Evolutionary conservation across 2,113 vertebrate species (phyloP).

Genomic region (Lophura nycthemera): DNA sequence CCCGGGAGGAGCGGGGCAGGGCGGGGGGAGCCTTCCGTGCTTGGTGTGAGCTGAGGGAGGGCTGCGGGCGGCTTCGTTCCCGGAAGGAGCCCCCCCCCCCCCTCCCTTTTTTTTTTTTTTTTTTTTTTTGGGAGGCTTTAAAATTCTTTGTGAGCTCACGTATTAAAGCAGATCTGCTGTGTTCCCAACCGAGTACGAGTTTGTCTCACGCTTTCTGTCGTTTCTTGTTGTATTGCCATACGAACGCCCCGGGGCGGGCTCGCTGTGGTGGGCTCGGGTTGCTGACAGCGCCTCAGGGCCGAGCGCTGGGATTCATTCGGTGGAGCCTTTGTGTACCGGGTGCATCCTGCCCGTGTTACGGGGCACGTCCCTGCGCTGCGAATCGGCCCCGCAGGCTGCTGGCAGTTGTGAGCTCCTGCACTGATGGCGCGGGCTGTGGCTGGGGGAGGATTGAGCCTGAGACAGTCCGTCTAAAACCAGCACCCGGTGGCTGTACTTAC

Average conservation of each 20-base stretch:
- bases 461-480: neutral
- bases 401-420: neutral
- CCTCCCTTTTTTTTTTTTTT: neutral
- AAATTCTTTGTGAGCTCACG: neutral
- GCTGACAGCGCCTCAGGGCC: too few relatives aligned
- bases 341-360: too few relatives aligned
- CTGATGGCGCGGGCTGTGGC: accelerated
- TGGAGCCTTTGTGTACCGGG: neutral
- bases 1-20: too few relatives aligned
- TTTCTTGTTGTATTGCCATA: too few relatives aligned
- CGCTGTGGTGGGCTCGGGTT: neutral
- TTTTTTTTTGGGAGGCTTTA: neutral
- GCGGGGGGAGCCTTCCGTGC: too few relatives aligned
- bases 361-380: too few relatives aligned
- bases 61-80: neutral
- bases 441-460: neutral
- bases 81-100: neutral
- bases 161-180: accelerated
- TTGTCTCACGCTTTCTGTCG: neutral
- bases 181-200: accelerated
- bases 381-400: too few relatives aligned
- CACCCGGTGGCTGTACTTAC: neutral
- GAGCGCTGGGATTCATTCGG: too few relatives aligned
- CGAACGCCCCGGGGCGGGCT: too few relatives aligned
- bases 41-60: neutral